Evolutionary conservation across 2,888 invertebrate species (phyloP), one percentile per base, ranked within the genome.

Genomic region (Cacoxenus indagator): DNA sequence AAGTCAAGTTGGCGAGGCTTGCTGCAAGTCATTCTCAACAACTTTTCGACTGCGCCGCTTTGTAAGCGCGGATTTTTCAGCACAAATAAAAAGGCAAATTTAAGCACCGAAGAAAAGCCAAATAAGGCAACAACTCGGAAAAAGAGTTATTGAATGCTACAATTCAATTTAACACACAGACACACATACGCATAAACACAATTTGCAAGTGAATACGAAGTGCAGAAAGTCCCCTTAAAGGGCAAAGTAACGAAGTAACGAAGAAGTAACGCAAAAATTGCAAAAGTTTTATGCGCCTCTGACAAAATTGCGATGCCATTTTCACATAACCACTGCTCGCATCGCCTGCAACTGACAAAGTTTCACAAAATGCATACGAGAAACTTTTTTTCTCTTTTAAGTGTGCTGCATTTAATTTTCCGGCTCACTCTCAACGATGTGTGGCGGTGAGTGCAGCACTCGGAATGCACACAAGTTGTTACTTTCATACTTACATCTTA

Each of bases 91-190:
- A 9, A 6, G 31, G 31, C 31, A 31, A 9, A 6, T 6, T 4
- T 11, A n/a, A n/a, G n/a, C n/a, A n/a, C n/a, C 8, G 37, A 37
- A 37, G 37, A 37, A 4, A 14, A 14, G 6, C 9, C 51, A 2
- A 17, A 51, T 51, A 51, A n/a, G 8, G 51, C 48, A 48, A 17
- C 48, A 48, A 51, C 51, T 59, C 0, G 59, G 31, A 29, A 19
- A 59, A 59, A 22, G 31, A 59, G 31, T 59, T 31, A 59, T 59
- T 59, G 31, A 59, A 57, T 57, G 57, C 17, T 29, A 29, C 57
- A 29, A 57, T 59, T 59, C 59, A 59, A 59, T 59, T 59, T 59
- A 59, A 59, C 59, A 59, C 37, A 37, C n/a, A n/a, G n/a, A n/a
- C n/a, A n/a, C n/a, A n/a, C n/a, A n/a, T n/a, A n/a, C n/a, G n/a